Conservation (phyloP, 2,797 vertebrate species). For the Adrianichthys oophorus region DNA sequence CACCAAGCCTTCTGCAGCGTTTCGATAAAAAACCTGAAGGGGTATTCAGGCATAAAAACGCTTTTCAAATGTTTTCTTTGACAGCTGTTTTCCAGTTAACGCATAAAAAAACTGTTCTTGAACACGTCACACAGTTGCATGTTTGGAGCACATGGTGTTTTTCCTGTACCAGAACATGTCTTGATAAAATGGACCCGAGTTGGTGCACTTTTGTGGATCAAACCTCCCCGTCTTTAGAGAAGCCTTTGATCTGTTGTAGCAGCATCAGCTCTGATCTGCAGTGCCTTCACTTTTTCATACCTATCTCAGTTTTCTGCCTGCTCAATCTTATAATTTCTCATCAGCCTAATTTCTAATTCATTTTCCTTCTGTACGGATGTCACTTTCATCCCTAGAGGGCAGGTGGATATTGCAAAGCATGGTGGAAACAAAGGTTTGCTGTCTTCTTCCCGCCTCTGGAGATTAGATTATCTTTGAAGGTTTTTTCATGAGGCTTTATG, state of each 20-base stretch:
- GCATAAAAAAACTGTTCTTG: too few relatives aligned
- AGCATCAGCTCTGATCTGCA: conserved; percentile 18
- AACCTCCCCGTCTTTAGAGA: conserved; percentile 5
- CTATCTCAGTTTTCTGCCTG: conserved; percentile 17
- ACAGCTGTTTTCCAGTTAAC: too few relatives aligned
- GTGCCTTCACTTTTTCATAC: conserved; percentile 1
- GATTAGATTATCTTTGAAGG: conserved; percentile 48
- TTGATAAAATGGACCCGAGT: conserved; percentile 2
- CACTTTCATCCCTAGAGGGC: conserved; percentile 37
- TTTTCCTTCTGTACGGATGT: conserved; percentile 27
- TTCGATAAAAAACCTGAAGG: too few relatives aligned
- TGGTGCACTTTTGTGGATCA: background rate
- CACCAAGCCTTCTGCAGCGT: too few relatives aligned
- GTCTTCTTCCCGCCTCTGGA: conserved; percentile 19
- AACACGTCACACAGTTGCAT: background rate
- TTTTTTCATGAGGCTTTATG: conserved; percentile 26
- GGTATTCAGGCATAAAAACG: too few relatives aligned
- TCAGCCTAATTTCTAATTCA: conserved; percentile 45
- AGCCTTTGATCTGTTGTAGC: conserved; percentile 20
- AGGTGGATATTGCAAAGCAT: conserved; percentile 39
- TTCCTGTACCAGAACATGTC: conserved; percentile 3
- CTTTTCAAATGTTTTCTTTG: too few relatives aligned
- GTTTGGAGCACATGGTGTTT: background rate
- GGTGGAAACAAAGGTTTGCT: conserved; percentile 36
- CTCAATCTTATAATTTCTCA: conserved; percentile 38